Evolutionary conservation across 2,888 invertebrate species (phyloP).

Genomic region (Ornithoptera priamus): DNA sequence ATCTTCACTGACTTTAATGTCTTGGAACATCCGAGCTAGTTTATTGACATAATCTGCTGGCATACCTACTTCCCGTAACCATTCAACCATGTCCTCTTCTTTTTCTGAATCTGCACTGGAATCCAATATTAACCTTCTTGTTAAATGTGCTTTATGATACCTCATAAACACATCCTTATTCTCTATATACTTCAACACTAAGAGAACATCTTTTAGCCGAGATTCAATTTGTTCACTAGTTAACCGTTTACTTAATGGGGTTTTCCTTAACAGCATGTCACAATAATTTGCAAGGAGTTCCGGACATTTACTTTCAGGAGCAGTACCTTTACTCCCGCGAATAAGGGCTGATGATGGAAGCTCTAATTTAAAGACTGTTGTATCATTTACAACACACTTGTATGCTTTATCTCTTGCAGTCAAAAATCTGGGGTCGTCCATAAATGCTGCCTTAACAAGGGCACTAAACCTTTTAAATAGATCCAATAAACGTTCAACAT

Average conservation of each 20-base stretch:
- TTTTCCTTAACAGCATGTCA: constrained; percentile 98
- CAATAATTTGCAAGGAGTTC: constrained; percentile 99
- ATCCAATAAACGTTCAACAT: constrained; percentile 96
- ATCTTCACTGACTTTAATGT: constrained; percentile 98
- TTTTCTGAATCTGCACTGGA: constrained; percentile 99
- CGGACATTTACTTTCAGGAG: constrained; percentile 98
- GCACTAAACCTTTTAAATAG: constrained; percentile 95
- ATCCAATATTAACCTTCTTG: constrained; percentile 95
- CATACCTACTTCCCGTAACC: constrained; percentile 99
- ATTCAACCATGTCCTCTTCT: constrained; percentile 99
- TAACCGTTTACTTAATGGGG: constrained; percentile 96
- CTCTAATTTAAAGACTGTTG: constrained; percentile 91
- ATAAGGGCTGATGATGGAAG: constrained; percentile 81
- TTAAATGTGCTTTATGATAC: constrained; percentile 98
- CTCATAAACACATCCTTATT: constrained; percentile 99
- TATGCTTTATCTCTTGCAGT: constrained; percentile 99
- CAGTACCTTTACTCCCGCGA: constrained; percentile 83
- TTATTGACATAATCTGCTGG: constrained; percentile 99
- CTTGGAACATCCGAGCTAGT: constrained; percentile 98
- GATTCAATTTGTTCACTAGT: constrained; percentile 98
- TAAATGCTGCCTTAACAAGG: constrained; percentile 95
- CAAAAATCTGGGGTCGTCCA: constrained; percentile 97
- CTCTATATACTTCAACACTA: constrained; percentile 98
- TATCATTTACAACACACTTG: constrained; percentile 98
- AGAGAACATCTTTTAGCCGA: constrained; percentile 93